A percentile compares a stretch with the other conserved stretches of the same genome.
These are phyloP conservation scores for Tokudaia muenninki DNA, from an alignment of 2,797 vertebrate species.

Conservation along the genomic window DNA sequence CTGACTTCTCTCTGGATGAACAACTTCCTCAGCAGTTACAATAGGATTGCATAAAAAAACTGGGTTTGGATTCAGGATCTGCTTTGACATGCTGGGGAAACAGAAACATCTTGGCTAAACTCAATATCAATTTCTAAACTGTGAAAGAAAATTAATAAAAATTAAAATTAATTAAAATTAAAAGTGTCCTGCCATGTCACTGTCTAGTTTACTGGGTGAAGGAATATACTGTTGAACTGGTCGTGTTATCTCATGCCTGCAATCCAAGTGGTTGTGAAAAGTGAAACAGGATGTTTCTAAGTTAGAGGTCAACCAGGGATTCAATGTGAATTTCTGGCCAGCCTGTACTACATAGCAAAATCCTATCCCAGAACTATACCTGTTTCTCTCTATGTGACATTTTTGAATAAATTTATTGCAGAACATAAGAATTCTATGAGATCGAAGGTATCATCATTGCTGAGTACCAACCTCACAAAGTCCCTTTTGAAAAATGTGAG, in stretches of 20 bases:
- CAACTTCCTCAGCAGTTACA: neutral
- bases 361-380: neutral
- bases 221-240: neutral
- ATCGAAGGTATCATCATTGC: neutral
- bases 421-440: neutral
- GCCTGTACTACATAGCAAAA: neutral
- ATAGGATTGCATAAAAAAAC: neutral
- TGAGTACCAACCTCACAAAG: conserved; percentile 6
- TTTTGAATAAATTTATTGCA: conserved; percentile 28
- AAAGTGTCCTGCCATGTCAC: neutral
- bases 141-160: neutral
- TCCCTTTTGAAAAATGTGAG: neutral
- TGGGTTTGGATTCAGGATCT: neutral
- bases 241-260: neutral
- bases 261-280: neutral
- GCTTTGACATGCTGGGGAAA: neutral
- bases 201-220: conserved; percentile 27
- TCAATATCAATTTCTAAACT: conserved; percentile 15
- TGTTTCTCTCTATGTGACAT: too few species aligned
- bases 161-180: neutral
- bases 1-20: neutral
- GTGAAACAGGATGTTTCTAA: neutral
- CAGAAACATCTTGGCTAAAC: neutral
- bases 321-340: neutral
- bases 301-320: neutral